Evolutionary conservation across 2,113 vertebrate genomes (phyloP).

Genomic region (Macrotis lagotis): DNA sequence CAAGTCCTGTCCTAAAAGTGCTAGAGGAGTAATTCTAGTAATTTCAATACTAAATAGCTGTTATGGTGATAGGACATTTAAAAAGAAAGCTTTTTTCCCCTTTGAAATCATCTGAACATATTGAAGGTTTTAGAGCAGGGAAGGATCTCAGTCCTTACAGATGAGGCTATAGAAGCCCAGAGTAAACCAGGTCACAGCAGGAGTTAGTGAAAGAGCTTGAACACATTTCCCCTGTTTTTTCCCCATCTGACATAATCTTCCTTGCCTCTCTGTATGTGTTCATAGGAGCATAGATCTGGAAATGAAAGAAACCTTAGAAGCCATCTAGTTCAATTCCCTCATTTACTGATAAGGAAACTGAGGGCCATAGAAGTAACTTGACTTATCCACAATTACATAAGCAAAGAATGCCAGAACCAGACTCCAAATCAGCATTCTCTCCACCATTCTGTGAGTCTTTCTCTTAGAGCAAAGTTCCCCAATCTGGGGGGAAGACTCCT

Average conservation of each 20-base stretch:
- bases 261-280: neutral
- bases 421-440: neutral
- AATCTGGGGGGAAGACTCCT: neutral
- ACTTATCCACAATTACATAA: neutral
- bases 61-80: neutral
- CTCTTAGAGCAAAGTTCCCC: neutral
- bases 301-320: neutral
- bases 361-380: neutral
- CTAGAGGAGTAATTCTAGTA: neutral
- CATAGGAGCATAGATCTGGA: neutral
- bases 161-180: neutral
- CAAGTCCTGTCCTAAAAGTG: neutral
- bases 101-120: neutral
- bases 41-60: neutral
- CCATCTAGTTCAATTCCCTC: neutral
- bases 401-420: neutral
- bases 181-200: neutral
- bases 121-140: neutral
- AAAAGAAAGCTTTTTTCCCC: neutral
- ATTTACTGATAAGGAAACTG: neutral
- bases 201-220: neutral
- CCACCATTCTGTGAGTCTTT: neutral
- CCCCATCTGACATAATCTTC: neutral
- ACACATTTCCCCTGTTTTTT: neutral
- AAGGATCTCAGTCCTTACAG: neutral